These are phyloP conservation scores for Diarsia dahlii DNA, from an alignment of 2,888 invertebrate genomes.

Conservation along the genomic window DNA sequence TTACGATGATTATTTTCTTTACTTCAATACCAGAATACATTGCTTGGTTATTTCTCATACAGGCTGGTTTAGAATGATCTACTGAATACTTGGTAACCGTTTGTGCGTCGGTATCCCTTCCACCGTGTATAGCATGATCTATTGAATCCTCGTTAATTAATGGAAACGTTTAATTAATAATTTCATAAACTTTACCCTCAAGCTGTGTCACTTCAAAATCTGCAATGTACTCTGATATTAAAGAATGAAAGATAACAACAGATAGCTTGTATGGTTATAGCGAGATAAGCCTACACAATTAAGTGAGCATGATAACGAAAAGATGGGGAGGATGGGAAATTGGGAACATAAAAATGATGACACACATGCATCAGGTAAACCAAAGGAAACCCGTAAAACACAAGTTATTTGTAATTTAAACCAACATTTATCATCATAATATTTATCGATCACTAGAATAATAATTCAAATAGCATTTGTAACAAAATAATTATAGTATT, in stretches of 20 bases:
- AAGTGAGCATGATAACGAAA: constrained; percentile 3
- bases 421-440: constrained; percentile 7
- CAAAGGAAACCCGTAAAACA: constrained; percentile 6
- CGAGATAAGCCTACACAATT: constrained; percentile 24
- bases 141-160: neutral
- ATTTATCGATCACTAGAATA: neutral
- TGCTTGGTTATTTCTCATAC: neutral
- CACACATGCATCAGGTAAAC: constrained; percentile 42
- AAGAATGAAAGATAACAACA: neutral
- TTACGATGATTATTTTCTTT: neutral
- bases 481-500: constrained; percentile 11
- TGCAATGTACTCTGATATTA: constrained; percentile 43
- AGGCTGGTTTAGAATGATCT: neutral
- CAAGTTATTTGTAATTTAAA: neutral
- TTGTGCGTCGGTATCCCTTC: neutral
- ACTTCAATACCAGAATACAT: constrained; percentile 36
- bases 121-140: neutral
- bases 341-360: constrained; percentile 18
- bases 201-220: neutral
- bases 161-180: neutral
- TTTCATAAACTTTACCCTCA: neutral
- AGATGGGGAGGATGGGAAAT: neutral
- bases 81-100: neutral
- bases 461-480: constrained; percentile 33
- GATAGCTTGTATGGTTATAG: constrained; percentile 19